Conservation (phyloP, 2,888 invertebrate genomes). For the Erpobdella octoculata region DNA sequence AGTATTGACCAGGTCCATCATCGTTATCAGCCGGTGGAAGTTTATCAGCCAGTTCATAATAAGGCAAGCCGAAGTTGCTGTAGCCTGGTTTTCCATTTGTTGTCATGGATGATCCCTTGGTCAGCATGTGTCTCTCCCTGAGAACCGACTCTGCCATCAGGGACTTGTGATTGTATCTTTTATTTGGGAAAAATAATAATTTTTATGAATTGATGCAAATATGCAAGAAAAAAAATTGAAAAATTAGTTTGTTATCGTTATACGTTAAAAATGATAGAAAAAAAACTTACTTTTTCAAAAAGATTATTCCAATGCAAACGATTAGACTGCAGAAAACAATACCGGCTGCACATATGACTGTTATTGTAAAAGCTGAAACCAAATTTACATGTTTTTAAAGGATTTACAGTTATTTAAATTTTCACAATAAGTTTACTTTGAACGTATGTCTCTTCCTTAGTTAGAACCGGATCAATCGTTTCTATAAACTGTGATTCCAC, state of each 20-base stretch:
- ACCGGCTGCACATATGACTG: background rate
- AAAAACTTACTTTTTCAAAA: background rate
- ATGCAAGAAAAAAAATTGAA: too few relatives aligned
- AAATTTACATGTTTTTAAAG: background rate
- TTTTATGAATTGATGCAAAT: background rate
- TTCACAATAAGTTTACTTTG: too few relatives aligned
- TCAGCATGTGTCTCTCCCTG: background rate
- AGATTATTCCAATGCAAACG: background rate
- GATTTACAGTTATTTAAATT: background rate
- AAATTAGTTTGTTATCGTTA: background rate
- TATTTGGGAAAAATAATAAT: background rate
- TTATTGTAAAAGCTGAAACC: background rate
- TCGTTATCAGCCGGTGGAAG: background rate
- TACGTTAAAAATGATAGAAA: background rate
- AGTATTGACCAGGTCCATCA: background rate
- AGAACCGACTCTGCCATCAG: background rate
- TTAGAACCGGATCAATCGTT: too few relatives aligned
- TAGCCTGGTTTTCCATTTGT: conserved; percentile 1
- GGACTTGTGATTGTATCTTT: background rate
- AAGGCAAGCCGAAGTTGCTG: too few relatives aligned
- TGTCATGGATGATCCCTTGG: background rate
- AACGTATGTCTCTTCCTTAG: too few relatives aligned
- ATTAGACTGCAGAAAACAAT: background rate
- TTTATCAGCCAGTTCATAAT: background rate
- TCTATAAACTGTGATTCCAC: too few relatives aligned